These are phyloP conservation scores for Dasypus novemcinctus DNA, from an alignment of 2,113 vertebrate species.

Conservation along the genomic window DNA sequence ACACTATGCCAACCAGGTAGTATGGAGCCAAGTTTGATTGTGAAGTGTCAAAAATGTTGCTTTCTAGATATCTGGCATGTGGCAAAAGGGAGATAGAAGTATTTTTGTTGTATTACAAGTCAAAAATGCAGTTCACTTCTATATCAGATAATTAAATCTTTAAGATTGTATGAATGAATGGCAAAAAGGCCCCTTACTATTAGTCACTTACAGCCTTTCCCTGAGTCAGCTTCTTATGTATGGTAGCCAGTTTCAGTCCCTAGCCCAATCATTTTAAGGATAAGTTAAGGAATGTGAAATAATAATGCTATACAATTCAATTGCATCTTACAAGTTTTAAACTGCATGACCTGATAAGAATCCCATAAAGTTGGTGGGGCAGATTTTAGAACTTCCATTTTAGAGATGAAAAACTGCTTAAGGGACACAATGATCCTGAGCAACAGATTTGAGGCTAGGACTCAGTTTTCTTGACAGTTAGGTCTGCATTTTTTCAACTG, in stretches of 20 bases:
- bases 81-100: neutral
- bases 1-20: neutral
- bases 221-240: neutral
- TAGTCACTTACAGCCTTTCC: neutral
- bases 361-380: neutral
- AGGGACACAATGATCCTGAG: neutral
- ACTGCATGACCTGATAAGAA: neutral
- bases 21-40: neutral
- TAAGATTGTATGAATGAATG: neutral
- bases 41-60: neutral
- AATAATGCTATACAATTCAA: neutral
- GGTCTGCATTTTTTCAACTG: neutral
- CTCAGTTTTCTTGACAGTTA: neutral
- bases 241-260: neutral
- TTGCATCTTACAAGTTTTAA: neutral
- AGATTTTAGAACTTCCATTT: neutral
- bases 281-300: neutral
- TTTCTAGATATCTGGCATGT: neutral
- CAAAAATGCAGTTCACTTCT: neutral
- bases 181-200: neutral
- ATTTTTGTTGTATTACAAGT: neutral
- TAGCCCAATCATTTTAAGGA: neutral
- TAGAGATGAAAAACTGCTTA: neutral
- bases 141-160: neutral
- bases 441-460: neutral